Evolutionary conservation across 2,888 invertebrate genomes (phyloP).

Genomic region (Stomorhina lunata): DNA sequence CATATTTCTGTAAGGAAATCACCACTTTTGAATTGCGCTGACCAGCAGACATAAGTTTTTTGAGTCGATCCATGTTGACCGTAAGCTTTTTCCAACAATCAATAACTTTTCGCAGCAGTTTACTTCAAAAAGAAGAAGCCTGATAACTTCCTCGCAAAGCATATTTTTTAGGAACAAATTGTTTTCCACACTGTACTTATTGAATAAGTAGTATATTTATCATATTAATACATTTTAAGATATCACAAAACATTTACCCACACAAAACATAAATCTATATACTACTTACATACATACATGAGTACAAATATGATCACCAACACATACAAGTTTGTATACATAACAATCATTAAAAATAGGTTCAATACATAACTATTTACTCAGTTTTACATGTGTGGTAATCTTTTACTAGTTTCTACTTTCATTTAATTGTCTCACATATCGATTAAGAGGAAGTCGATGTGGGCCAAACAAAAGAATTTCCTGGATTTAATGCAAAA

Average conservation of each 20-base stretch:
- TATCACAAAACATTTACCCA: not conserved
- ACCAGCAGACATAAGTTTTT: too few species aligned
- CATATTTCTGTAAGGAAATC: too few species aligned
- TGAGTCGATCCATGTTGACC: too few species aligned
- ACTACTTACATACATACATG: not conserved
- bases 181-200: not conserved
- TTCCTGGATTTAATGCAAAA: slow-evolving; percentile 21
- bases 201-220: slow-evolving; percentile 14
- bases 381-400: slow-evolving; percentile 37
- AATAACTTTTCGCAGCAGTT: too few species aligned
- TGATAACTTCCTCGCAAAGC: too few species aligned
- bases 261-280: not conserved
- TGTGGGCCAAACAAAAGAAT: slow-evolving; percentile 44
- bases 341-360: slow-evolving; percentile 40
- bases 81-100: not conserved
- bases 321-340: not conserved
- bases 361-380: slow-evolving; percentile 13
- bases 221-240: slow-evolving; percentile 19
- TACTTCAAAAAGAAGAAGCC: too few species aligned
- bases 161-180: too few species aligned
- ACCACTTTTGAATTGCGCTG: too few species aligned
- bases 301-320: not conserved
- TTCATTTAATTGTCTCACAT: slow-evolving; percentile 49
- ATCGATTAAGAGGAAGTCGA: slow-evolving; percentile 23
- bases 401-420: slow-evolving; percentile 48